These are phyloP conservation scores for Kryptolebias marmoratus DNA, from an alignment of 2,113 vertebrate species.

Conservation along the genomic window DNA sequence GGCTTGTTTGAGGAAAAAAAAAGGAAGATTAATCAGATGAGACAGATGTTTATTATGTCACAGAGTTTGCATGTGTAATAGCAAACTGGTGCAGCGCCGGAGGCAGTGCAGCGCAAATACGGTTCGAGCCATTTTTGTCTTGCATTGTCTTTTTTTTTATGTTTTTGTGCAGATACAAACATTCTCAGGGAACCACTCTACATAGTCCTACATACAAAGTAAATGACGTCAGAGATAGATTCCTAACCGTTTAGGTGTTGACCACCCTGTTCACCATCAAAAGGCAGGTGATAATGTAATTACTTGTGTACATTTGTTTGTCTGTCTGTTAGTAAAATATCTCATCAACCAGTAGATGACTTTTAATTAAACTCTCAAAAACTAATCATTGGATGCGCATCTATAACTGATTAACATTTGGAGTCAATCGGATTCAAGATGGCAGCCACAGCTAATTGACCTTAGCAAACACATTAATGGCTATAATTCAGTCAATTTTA, in stretches of 20 bases:
- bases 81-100: slow-evolving; percentile 6
- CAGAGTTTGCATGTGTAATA: background rate
- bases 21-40: slow-evolving; percentile 23
- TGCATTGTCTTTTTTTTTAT: background rate
- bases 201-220: slow-evolving; percentile 5
- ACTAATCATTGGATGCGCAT: too few species aligned
- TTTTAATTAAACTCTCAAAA: too few species aligned
- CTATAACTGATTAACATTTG: too few species aligned
- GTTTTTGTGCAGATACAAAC: background rate
- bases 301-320: too few species aligned
- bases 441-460: too few species aligned
- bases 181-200: slow-evolving; percentile 4
- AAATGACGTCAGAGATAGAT: slow-evolving; percentile 2
- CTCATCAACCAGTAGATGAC: too few species aligned
- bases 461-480: too few species aligned
- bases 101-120: slow-evolving; percentile 18
- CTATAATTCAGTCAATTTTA: too few species aligned
- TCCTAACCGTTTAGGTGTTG: background rate
- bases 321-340: too few species aligned
- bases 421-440: too few species aligned
- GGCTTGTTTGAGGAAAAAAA: slow-evolving; percentile 27
- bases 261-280: too few species aligned
- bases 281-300: too few species aligned
- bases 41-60: slow-evolving; percentile 20
- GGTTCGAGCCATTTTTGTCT: slow-evolving; percentile 1